Conservation (phyloP, 2,888 invertebrate genomes). For the Yponomeuta plumbellus region DNA sequence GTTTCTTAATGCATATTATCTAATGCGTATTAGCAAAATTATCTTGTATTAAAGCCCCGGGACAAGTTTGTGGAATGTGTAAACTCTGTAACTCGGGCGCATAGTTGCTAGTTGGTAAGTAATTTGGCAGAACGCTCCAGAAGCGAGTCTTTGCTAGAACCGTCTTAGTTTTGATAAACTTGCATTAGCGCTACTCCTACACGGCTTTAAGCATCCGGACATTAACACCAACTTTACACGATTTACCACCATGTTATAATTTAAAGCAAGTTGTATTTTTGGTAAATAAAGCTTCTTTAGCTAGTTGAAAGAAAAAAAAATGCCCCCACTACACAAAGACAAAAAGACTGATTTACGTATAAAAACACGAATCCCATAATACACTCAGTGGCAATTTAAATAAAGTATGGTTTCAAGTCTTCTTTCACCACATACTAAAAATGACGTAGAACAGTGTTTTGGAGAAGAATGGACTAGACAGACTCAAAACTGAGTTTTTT, state of each 20-base stretch:
- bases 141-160: conserved; percentile 1
- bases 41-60: not conserved
- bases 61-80: not conserved
- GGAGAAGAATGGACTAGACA: no score
- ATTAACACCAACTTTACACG: not conserved
- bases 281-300: not conserved
- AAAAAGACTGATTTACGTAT: no score
- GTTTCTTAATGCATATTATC: not conserved
- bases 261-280: not conserved
- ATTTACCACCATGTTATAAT: not conserved
- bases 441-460: no score
- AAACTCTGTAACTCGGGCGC: conserved; percentile 1
- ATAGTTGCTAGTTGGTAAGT: not conserved
- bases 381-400: no score
- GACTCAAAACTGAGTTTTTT: no score
- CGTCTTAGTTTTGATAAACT: not conserved
- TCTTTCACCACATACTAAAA: no score
- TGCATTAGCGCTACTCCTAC: not conserved
- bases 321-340: no score
- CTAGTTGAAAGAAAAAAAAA: no score
- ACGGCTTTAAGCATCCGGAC: not conserved
- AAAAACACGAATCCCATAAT: no score
- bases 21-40: not conserved
- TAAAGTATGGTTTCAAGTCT: no score
- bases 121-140: conserved; percentile 6